Conservation (phyloP, 2,888 invertebrate genomes). For the Selenia dentaria region DNA sequence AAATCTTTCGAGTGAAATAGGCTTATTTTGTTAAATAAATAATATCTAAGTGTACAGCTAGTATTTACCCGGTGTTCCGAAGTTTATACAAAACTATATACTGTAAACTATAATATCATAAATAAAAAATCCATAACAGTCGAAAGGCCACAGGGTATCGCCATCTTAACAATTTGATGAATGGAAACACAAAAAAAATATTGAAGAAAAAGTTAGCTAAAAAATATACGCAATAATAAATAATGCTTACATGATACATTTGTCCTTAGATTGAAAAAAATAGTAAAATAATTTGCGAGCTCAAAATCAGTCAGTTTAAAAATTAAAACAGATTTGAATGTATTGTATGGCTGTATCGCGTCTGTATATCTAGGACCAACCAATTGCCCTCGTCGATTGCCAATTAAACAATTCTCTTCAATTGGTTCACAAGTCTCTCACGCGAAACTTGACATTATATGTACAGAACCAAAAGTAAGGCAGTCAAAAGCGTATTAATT, state of each 20-base stretch:
- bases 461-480: too few relatives aligned
- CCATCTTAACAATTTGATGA: constrained; percentile 46
- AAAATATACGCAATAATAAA: constrained; percentile 30
- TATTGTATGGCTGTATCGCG: background rate
- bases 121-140: constrained; percentile 28
- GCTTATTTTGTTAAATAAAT: background rate
- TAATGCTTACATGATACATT: constrained; percentile 23
- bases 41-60: too few relatives aligned
- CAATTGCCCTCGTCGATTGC: constrained; percentile 21
- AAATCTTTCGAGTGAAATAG: constrained; percentile 46
- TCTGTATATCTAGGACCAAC: background rate
- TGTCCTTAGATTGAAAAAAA: constrained; percentile 15
- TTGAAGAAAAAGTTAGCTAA: constrained; percentile 10
- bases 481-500: too few relatives aligned
- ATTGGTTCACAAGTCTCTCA: constrained; percentile 4
- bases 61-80: too few relatives aligned
- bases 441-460: background rate
- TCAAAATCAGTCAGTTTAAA: background rate
- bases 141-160: constrained; percentile 36
- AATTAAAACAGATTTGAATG: background rate
- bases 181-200: constrained; percentile 34
- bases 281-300: background rate
- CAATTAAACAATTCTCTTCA: constrained; percentile 16
- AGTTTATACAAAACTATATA: constrained; percentile 11
- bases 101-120: constrained; percentile 20